A percentile compares a stretch with the other conserved stretches of the same genome.
These are phyloP conservation scores for Diadema setosum DNA, from an alignment of 35 echinoderm and acorn worm species.

Conservation along the genomic window DNA sequence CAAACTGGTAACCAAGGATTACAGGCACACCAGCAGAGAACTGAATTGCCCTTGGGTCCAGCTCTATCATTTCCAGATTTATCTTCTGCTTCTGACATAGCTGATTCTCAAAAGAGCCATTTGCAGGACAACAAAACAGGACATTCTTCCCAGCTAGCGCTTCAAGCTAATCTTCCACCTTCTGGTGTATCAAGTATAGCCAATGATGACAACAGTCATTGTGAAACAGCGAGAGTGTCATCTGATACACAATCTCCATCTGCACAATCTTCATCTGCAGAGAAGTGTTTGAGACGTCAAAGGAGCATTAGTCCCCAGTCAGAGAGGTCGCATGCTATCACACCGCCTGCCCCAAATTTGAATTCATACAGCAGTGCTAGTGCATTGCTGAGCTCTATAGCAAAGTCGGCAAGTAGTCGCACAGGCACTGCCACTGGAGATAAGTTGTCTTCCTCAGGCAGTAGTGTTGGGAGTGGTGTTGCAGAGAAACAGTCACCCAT, in stretches of 20 bases:
- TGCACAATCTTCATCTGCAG: too few species aligned
- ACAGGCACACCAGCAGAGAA: neutral
- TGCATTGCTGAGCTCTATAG: constrained; percentile 55
- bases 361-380: constrained; percentile 42
- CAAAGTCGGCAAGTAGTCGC: constrained; percentile 37
- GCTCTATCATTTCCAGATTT: too few species aligned
- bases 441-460: neutral
- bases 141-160: too few species aligned
- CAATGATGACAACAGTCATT: too few species aligned
- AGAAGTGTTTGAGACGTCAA: neutral
- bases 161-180: too few species aligned
- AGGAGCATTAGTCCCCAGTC: neutral
- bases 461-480: neutral
- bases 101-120: too few species aligned
- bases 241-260: neutral
- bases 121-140: too few species aligned
- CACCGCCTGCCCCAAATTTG: neutral
- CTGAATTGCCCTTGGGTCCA: too few species aligned
- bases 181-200: too few species aligned
- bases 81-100: too few species aligned
- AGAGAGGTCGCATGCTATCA: neutral
- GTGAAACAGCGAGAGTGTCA: too few species aligned
- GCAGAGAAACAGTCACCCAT: neutral
- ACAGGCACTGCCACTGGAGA: neutral
- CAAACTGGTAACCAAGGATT: neutral